These are phyloP conservation scores for Apocheima hispidaria DNA, from an alignment of 2,888 invertebrate species.

Conservation along the genomic window DNA sequence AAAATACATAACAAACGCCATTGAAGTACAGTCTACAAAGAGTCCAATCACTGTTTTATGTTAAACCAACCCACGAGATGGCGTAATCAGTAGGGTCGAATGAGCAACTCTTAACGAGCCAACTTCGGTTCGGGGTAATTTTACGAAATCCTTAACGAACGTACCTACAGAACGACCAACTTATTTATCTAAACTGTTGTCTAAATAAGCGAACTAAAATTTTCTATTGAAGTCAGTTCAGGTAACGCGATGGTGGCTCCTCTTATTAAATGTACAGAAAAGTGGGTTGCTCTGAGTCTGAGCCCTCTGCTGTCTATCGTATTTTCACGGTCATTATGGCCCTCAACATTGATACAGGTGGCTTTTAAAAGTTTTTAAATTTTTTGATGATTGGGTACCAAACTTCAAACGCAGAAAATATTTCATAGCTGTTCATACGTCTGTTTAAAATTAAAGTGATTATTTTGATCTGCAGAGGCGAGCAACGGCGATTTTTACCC, in stretches of 20 bases:
- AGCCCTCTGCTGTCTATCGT: background rate
- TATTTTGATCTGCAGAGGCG: too few species aligned
- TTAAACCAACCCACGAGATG: constrained; percentile 22
- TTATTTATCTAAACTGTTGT: background rate
- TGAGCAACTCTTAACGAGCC: constrained; percentile 10
- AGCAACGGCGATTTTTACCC: too few species aligned
- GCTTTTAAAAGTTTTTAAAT: background rate
- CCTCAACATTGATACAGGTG: background rate
- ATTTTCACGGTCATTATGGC: background rate
- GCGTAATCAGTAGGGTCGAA: constrained; percentile 5
- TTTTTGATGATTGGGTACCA: background rate
- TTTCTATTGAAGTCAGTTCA: background rate
- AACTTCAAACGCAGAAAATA: background rate
- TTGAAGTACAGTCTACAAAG: constrained; percentile 5
- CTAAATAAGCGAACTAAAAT: background rate
- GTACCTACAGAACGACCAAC: background rate
- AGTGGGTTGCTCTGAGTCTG: background rate
- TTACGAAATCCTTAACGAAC: constrained; percentile 10
- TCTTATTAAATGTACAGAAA: background rate
- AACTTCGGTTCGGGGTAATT: constrained; percentile 9
- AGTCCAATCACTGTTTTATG: constrained; percentile 29
- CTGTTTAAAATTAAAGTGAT: too few species aligned
- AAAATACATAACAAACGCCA: background rate
- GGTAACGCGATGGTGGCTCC: background rate
- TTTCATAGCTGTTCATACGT: too few species aligned